These are phyloP conservation scores for Bactericera cockerelli DNA, from an alignment of 1,140 invertebrate species.

Conservation along the genomic window DNA sequence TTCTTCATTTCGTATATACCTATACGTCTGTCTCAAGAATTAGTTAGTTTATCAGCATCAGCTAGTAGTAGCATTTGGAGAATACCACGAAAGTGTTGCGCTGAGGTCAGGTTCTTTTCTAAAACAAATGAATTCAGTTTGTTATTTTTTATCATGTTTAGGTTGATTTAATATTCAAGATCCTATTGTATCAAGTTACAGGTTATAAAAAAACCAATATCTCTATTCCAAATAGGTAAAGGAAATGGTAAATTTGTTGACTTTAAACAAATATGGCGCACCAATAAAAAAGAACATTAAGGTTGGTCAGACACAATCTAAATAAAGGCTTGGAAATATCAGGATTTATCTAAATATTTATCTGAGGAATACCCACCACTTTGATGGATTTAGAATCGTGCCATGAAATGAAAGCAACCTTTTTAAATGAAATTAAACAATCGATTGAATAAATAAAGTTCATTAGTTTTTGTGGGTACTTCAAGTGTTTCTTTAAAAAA, in stretches of 20 bases:
- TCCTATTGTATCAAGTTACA: not conserved
- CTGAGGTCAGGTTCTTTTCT: too few species aligned
- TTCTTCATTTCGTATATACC: too few species aligned
- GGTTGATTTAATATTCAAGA: too few species aligned
- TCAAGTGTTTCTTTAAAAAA: not conserved
- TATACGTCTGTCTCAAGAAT: too few species aligned
- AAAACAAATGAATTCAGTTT: too few species aligned
- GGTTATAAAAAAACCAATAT: not conserved
- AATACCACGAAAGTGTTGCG: too few species aligned
- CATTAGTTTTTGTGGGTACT: not conserved
- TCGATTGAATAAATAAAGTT: conserved; percentile 3
- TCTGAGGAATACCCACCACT: not conserved
- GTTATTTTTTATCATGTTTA: too few species aligned
- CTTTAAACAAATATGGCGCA: not conserved
- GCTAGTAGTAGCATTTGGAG: too few species aligned
- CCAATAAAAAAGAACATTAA: not conserved
- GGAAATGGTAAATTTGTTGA: not conserved
- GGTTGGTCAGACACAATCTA: conserved; percentile 2
- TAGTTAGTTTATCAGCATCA: too few species aligned
- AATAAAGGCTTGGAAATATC: conserved; percentile 1
- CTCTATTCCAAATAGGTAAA: not conserved
- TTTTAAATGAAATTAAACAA: not conserved
- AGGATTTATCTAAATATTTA: conserved; percentile 2
- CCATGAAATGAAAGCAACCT: conserved; percentile 4
- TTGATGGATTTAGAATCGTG: not conserved